phyloP scores from a whole-genome alignment of 2,113 vertebrate genomes.

The Pterocles orientalis region DNA sequence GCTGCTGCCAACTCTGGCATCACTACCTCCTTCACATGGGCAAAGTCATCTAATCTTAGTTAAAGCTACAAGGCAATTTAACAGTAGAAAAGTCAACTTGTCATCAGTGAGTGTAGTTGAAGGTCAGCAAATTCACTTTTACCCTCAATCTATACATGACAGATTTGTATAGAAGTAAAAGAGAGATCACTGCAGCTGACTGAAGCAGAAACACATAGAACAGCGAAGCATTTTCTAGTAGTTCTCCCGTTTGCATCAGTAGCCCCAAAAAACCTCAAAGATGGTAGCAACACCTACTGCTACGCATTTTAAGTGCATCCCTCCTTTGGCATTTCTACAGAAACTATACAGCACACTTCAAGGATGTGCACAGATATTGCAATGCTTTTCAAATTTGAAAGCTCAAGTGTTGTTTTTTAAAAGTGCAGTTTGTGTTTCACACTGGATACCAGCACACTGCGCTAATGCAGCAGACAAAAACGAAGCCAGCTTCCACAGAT shows the following conservation, averaged over 20 bases:
- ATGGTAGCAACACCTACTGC: background rate
- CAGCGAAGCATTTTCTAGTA: background rate
- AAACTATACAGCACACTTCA: background rate
- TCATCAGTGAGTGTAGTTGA: background rate
- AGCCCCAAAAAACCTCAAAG: background rate
- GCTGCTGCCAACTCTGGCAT: background rate
- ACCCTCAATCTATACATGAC: background rate
- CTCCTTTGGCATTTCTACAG: background rate
- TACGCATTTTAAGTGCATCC: background rate
- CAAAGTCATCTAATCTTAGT: background rate
- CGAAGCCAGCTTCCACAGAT: conserved; percentile 40
- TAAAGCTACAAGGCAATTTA: background rate
- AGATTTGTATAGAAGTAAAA: background rate
- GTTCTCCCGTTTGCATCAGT: background rate
- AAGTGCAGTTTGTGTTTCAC: background rate
- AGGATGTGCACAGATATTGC: background rate
- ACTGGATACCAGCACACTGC: background rate
- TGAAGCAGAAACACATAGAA: background rate
- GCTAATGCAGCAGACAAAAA: conserved; percentile 8
- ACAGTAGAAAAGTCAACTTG: background rate
- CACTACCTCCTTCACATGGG: background rate
- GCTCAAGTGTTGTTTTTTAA: background rate
- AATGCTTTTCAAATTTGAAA: background rate
- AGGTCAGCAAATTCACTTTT: background rate
- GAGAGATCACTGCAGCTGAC: background rate